Conservation (phyloP, 2,797 vertebrate species). For the Danio choprae region DNA sequence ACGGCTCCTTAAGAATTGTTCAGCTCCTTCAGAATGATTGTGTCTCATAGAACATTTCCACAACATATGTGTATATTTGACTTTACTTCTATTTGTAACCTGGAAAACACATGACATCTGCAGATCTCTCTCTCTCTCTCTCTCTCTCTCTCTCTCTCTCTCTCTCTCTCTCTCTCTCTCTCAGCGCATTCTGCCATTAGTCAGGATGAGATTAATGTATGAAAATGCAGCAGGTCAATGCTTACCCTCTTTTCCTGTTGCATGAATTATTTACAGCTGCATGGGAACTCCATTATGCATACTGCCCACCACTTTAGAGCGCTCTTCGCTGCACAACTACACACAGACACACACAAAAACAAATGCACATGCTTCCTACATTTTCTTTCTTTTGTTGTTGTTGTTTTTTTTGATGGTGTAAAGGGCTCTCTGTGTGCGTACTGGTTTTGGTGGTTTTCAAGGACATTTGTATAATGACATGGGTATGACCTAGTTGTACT, state of each 20-base stretch:
- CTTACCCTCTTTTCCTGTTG: constrained; percentile 52
- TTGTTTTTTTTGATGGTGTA: neutral
- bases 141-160: constrained; percentile 16
- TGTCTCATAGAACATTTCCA: neutral
- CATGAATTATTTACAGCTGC: constrained; percentile 65
- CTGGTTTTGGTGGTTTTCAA: too few species aligned
- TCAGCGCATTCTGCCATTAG: constrained; percentile 56
- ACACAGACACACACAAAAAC: constrained; percentile 39
- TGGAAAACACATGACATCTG: constrained; percentile 28
- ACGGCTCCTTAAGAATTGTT: too few species aligned
- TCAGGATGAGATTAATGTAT: constrained; percentile 60
- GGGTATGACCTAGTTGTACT: too few species aligned
- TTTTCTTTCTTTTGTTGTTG: neutral
- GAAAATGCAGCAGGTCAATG: constrained; percentile 62
- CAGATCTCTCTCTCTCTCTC: constrained; percentile 32
- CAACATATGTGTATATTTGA: constrained; percentile 4
- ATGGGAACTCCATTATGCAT: constrained; percentile 64
- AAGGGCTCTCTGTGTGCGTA: too few species aligned
- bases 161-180: constrained; percentile 30
- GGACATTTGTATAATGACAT: too few species aligned
- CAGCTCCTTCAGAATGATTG: too few species aligned
- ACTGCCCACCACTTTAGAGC: constrained; percentile 49
- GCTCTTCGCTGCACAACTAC: constrained; percentile 28
- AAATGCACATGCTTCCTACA: constrained; percentile 12
- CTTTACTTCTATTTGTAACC: constrained; percentile 30